Percentiles rank a stretch among this genome's conserved stretches.
These are phyloP conservation scores for Protosalanx chinensis DNA, from an alignment of 2,797 vertebrate species.

Conservation along the genomic window DNA sequence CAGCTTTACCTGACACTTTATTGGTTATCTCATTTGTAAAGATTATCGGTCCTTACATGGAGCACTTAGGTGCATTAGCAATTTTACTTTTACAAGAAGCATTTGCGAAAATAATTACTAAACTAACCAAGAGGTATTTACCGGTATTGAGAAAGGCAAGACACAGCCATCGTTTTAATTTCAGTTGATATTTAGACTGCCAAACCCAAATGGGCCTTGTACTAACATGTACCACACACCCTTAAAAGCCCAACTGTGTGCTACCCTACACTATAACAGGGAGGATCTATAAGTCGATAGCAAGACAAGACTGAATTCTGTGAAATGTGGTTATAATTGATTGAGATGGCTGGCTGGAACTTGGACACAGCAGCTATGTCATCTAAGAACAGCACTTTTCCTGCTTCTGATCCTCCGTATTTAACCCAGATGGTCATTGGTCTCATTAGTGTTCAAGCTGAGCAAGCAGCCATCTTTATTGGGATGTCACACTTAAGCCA, in stretches of 20 bases:
- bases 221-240: slow-evolving; percentile 60
- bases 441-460: slow-evolving; percentile 73
- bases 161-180: slow-evolving; percentile 51
- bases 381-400: slow-evolving; percentile 84
- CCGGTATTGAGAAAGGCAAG: slow-evolving; percentile 48
- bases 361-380: slow-evolving; percentile 80
- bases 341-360: slow-evolving; percentile 82
- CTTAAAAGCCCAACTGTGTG: slow-evolving; percentile 71
- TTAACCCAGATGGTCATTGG: slow-evolving; percentile 77
- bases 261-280: slow-evolving; percentile 76
- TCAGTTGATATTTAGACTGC: slow-evolving; percentile 52
- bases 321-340: slow-evolving; percentile 92
- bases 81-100: slow-evolving; percentile 65
- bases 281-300: slow-evolving; percentile 81
- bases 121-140: slow-evolving; percentile 51
- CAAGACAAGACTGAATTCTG: slow-evolving; percentile 82
- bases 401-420: slow-evolving; percentile 75
- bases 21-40: slow-evolving; percentile 97
- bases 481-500: slow-evolving; percentile 64
- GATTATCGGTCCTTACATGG: slow-evolving; percentile 87
- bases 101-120: slow-evolving; percentile 60
- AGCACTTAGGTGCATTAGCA: slow-evolving; percentile 76
- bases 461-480: slow-evolving; percentile 59
- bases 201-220: slow-evolving; percentile 53
- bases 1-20: slow-evolving; percentile 93